Evolutionary conservation across 2,888 invertebrate species (phyloP).

Genomic region (Monochamus alternatus): DNA sequence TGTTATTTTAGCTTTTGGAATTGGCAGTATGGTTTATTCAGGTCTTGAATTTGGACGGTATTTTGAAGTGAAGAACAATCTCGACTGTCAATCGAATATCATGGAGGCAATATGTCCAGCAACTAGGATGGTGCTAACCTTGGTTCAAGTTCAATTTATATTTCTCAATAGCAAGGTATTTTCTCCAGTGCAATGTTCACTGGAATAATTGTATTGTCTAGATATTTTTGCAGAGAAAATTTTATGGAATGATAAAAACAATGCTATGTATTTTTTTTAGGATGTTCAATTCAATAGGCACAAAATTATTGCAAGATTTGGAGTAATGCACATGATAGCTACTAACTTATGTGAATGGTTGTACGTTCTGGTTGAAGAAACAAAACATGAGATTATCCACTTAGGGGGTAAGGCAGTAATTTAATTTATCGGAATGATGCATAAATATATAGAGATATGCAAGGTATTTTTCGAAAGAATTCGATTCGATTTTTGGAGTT

Average conservation of each 20-base stretch:
- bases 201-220: too few relatives aligned
- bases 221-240: too few relatives aligned
- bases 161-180: conserved; percentile 95
- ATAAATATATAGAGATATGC: too few relatives aligned
- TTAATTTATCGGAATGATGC: background rate
- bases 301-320: conserved; percentile 92
- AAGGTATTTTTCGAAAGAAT: too few relatives aligned
- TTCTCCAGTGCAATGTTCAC: background rate
- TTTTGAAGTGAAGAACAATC: conserved; percentile 92
- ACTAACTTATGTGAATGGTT: conserved; percentile 98
- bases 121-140: conserved; percentile 95
- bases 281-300: conserved; percentile 94
- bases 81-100: conserved; percentile 90
- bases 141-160: conserved; percentile 98
- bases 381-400: conserved; percentile 88
- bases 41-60: conserved; percentile 97
- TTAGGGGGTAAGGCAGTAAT: conserved; percentile 54
- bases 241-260: too few relatives aligned
- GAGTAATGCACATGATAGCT: conserved; percentile 99
- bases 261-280: conserved; percentile 66
- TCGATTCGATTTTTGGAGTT: too few relatives aligned
- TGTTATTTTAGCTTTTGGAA: conserved; percentile 88
- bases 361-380: conserved; percentile 94
- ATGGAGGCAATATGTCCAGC: conserved; percentile 92
- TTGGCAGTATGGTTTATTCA: conserved; percentile 98